These are phyloP conservation scores for Ommatoiulus sabulosus DNA, from an alignment of 2,888 invertebrate genomes.

Conservation along the genomic window DNA sequence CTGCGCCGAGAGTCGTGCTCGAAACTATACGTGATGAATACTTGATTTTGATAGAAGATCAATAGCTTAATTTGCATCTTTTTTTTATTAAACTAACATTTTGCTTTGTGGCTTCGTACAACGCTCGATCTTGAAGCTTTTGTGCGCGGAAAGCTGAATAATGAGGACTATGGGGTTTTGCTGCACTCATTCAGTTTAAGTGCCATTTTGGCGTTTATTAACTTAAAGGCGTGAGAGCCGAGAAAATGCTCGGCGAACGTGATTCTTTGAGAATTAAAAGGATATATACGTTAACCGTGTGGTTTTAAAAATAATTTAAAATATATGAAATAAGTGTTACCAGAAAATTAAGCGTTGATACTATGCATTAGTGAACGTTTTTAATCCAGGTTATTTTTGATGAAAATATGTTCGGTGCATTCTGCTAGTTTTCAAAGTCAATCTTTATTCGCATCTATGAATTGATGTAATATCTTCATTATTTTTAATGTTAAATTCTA, in stretches of 20 bases:
- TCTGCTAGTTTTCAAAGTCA: no score
- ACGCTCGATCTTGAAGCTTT: background rate
- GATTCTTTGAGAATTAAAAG: no score
- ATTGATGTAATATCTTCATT: no score
- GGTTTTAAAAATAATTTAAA: no score
- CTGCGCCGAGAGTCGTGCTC: background rate
- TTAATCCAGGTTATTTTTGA: no score
- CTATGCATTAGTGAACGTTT: no score
- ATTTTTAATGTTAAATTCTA: no score
- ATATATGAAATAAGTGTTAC: no score
- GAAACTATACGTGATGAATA: conserved; percentile 37
- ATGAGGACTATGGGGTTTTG: background rate
- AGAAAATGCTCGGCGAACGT: background rate
- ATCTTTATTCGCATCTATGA: no score
- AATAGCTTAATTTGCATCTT: conserved; percentile 47
- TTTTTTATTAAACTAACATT: conserved; percentile 46
- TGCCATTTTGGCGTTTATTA: background rate
- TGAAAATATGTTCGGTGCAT: no score
- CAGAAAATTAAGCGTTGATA: no score
- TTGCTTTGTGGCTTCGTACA: conserved; percentile 46
- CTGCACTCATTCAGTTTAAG: background rate
- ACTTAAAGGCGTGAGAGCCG: background rate
- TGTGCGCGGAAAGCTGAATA: background rate
- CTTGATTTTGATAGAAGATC: conserved; percentile 46
- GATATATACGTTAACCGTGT: no score